A percentile compares a stretch with the other conserved stretches of the same genome.
Evolutionary conservation across 1,140 invertebrate species (phyloP).

Genomic region (Maniola jurtina): DNA sequence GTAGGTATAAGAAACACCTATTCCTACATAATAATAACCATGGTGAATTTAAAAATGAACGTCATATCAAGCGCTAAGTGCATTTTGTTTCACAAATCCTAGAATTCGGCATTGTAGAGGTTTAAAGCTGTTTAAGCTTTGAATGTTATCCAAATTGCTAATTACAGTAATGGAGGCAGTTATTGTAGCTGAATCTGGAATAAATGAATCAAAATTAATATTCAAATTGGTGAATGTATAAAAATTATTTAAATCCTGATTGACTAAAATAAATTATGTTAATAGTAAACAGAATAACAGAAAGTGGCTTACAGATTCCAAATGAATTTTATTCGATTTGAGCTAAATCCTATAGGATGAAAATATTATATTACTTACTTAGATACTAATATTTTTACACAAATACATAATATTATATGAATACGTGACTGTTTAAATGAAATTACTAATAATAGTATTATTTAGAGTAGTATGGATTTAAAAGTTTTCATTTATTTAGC

Average conservation of each 20-base stretch:
- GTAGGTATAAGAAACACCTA: no score
- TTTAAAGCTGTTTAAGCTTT: background rate
- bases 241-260: slow-evolving; percentile 11
- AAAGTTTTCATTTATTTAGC: background rate
- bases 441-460: no score
- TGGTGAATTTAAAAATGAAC: no score
- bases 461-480: background rate
- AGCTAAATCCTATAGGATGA: background rate
- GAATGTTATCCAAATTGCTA: background rate
- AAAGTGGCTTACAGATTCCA: background rate
- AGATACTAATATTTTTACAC: no score
- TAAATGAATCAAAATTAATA: slow-evolving; percentile 4
- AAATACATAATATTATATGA: no score
- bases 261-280: background rate
- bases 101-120: background rate
- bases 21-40: no score
- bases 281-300: background rate
- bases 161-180: background rate
- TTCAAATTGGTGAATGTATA: background rate
- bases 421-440: no score
- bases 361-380: no score
- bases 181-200: background rate
- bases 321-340: background rate
- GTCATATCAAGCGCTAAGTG: background rate
- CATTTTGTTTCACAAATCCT: background rate